Conservation (phyloP, 2,888 invertebrate genomes). For the Sesamia inferens region DNA sequence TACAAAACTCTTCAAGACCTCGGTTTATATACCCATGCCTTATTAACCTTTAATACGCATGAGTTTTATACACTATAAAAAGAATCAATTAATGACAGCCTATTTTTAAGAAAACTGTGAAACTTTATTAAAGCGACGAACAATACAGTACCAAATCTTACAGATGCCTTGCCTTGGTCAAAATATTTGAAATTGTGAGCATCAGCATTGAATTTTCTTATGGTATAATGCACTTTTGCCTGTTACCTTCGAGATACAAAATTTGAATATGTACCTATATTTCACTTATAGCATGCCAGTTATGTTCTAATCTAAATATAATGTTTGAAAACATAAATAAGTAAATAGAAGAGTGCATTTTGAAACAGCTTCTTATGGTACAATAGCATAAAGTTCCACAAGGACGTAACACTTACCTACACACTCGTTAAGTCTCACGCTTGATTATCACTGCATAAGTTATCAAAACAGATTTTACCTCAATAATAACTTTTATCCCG, state of each 20-base stretch:
- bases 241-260: neutral
- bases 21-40: neutral
- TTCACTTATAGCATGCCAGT: no score
- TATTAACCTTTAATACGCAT: neutral
- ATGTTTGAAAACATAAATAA: no score
- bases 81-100: neutral
- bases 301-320: no score
- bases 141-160: neutral
- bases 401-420: no score
- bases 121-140: neutral
- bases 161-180: neutral
- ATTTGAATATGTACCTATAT: no score
- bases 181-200: constrained; percentile 3
- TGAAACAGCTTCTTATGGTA: no score
- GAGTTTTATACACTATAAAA: neutral
- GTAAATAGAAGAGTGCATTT: no score
- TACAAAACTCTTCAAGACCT: neutral
- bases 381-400: no score
- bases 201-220: neutral
- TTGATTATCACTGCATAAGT: no score
- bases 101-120: neutral
- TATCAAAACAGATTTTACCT: no score
- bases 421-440: no score
- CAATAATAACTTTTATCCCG: no score
- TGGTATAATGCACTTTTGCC: neutral